phyloP scores from a whole-genome alignment of 2,797 vertebrate genomes.

The Cuniculus paca region DNA sequence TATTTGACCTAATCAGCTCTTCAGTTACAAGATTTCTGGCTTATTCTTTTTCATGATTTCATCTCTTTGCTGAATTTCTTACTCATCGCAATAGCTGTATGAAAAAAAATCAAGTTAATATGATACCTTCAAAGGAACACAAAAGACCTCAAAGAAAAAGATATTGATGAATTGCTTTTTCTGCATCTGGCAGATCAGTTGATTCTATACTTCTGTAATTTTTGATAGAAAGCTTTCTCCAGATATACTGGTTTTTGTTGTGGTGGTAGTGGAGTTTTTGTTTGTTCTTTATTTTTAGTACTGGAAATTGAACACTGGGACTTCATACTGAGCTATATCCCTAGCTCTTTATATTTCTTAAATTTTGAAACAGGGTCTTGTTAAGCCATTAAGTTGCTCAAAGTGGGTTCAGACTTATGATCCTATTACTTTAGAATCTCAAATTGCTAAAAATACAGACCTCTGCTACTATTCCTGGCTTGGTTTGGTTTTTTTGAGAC shows the following conservation, averaged over 20 bases:
- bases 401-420: neutral
- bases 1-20: neutral
- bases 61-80: neutral
- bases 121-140: no score
- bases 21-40: neutral
- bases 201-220: neutral
- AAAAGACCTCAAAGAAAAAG: no score
- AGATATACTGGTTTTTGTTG: neutral
- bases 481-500: neutral
- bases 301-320: neutral
- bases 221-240: neutral
- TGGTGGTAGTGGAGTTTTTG: neutral
- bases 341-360: neutral
- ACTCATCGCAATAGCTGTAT: neutral
- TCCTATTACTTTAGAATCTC: neutral
- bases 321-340: neutral
- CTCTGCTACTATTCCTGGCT: neutral
- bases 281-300: neutral
- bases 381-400: neutral
- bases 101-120: no score
- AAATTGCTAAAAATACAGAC: neutral
- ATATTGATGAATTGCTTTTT: no score
- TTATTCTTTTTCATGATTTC: neutral
- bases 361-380: neutral
- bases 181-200: neutral